Evolutionary conservation across 1,140 invertebrate species (phyloP), one percentile per base, ranked within the genome.

Genomic region (Maconellicoccus hirsutus): DNA sequence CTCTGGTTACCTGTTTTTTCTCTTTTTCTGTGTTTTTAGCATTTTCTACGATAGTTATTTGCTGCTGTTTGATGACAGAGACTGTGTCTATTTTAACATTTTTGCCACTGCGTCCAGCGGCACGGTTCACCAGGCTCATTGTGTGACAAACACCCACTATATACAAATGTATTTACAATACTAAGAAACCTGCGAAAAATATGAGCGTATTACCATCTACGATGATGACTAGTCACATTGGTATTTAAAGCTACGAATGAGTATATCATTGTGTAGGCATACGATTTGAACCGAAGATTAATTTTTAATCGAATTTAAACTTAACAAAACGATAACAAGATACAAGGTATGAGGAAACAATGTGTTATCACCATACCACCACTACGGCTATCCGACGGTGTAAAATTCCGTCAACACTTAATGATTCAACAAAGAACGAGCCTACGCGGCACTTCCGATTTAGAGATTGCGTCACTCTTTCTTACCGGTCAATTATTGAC

Each of bases 71-170:
- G 19, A 22, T 8, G 8, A 66, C 61, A 66, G 21, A 25, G 4
- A 4, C 10, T 52, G 42, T 52, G 7, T 66, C 61, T 66, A 25
- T 66, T 66, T 66, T 66, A 66, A 23, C 61, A 66, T 26, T 66
- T 66, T 66, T 66, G 61, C 61, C 21, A 66, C 61, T 66, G 61
- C 61, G 61, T 25, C 61, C 61, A 66, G 61, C 61, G 25, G 61
- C 61, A 66, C 61, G 61, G 61, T 66, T 66, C 61, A 26, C 22
- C 61, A 66, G 6, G 61, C 61, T 66, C 61, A 66, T 66, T 66
- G 61, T 66, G 61, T 66, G 61, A 66, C 61, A 66, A 66, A 66
- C 61, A 66, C 61, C 61, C 25, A 66, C 61, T 66, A 66, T 66
- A 22, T 66, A 66, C 61, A 66, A 66, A 66, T 66, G 61, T 66